phyloP scores from a whole-genome alignment of 2,888 invertebrate genomes.

The Nomada fabriciana region DNA sequence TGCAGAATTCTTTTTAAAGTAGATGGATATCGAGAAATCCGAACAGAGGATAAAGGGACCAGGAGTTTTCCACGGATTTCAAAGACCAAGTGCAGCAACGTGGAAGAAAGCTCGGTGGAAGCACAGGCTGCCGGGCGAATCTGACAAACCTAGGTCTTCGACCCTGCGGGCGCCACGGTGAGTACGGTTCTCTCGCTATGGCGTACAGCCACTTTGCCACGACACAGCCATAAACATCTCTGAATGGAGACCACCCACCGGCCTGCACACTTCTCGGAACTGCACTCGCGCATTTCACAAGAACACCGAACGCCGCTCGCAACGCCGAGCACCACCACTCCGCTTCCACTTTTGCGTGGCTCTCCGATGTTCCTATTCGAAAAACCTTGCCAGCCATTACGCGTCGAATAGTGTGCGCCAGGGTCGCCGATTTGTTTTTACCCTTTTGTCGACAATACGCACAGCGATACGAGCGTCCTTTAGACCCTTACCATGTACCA shows the following conservation, averaged over 20 bases:
- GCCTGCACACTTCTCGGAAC: constrained; percentile 73
- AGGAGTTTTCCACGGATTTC: too few relatives aligned
- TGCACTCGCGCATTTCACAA: constrained; percentile 67
- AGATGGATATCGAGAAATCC: too few relatives aligned
- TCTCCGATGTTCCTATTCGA: constrained; percentile 37
- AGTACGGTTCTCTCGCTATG: constrained; percentile 61
- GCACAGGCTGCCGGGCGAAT: constrained; percentile 54
- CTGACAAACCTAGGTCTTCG: constrained; percentile 74
- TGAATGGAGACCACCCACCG: constrained; percentile 81
- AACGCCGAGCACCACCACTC: constrained; percentile 19
- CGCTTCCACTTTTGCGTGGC: constrained; percentile 55
- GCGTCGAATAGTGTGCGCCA: constrained; percentile 16
- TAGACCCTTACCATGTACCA: too few relatives aligned
- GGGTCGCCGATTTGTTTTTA: constrained; percentile 17
- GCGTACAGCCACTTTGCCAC: constrained; percentile 78
- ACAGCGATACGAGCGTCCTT: not conserved
- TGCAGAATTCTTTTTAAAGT: too few relatives aligned
- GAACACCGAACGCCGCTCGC: constrained; percentile 62
- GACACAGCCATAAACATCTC: constrained; percentile 80
- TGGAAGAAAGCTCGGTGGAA: constrained; percentile 34
- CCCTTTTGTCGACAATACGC: not conserved
- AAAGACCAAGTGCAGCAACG: not conserved
- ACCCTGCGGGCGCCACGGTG: constrained; percentile 69
- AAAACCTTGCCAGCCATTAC: constrained; percentile 42
- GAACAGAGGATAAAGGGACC: too few relatives aligned